Conservation (phyloP, 2,113 vertebrate genomes). For the Piprites chloris region DNA sequence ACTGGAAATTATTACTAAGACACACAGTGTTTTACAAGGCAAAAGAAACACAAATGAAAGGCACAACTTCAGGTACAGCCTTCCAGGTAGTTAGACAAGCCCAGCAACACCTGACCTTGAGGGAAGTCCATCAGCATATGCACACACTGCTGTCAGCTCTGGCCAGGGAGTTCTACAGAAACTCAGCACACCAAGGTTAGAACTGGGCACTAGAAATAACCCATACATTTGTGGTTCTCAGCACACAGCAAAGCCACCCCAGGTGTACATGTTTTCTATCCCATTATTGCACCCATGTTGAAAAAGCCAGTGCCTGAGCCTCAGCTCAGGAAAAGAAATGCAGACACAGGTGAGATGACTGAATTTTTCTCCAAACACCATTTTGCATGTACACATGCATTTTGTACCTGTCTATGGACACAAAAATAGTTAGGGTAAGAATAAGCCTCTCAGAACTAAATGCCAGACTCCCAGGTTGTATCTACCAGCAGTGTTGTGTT, state of each 20-base stretch:
- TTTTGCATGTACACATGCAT: background rate
- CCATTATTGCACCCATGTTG: background rate
- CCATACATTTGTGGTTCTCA: background rate
- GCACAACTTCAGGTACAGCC: background rate
- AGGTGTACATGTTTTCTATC: background rate
- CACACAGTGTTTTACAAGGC: background rate
- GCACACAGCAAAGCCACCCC: background rate
- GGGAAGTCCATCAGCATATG: background rate
- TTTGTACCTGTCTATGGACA: background rate
- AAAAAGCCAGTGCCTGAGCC: background rate
- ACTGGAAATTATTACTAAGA: background rate
- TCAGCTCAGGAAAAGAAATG: background rate
- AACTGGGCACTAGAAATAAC: background rate
- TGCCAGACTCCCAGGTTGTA: background rate
- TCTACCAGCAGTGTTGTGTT: background rate
- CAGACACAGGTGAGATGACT: rapidly evolving
- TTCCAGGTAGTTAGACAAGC: background rate
- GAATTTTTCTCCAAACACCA: background rate
- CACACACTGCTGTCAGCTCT: background rate
- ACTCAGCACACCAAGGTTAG: rapidly evolving
- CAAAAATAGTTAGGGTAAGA: background rate
- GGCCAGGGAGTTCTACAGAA: background rate
- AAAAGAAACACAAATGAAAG: background rate
- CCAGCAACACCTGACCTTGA: background rate
- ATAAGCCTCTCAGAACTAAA: background rate